These are phyloP conservation scores for Ormia ochracea DNA, from an alignment of 2,888 invertebrate genomes.

Conservation along the genomic window DNA sequence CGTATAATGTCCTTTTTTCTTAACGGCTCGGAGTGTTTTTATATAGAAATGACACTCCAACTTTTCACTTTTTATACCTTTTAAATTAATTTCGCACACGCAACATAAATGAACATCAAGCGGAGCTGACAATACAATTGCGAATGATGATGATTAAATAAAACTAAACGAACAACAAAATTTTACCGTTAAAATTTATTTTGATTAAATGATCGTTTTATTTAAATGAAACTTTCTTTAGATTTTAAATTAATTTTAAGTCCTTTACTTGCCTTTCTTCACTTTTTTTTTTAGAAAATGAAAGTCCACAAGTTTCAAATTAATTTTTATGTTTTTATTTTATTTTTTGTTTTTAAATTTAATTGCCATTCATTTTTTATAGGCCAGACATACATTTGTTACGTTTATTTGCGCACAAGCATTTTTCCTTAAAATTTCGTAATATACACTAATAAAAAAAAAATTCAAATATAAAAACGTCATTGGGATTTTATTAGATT, in stretches of 20 bases:
- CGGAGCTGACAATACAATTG: neutral
- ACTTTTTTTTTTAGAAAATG: neutral
- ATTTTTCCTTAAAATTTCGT: constrained; percentile 36
- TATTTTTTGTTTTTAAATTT: constrained; percentile 40
- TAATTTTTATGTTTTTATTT: constrained; percentile 28
- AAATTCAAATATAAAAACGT: neutral
- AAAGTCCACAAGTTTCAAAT: neutral
- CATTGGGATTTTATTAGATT: constrained; percentile 12
- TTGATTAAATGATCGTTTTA: neutral
- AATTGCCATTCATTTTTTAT: constrained; percentile 33
- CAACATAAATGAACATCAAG: constrained; percentile 40
- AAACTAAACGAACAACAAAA: constrained; percentile 21
- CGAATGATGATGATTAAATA: constrained; percentile 8
- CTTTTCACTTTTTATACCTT: constrained; percentile 42
- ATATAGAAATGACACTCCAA: neutral
- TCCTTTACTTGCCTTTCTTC: neutral
- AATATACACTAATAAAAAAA: constrained; percentile 11
- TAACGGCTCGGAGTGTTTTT: constrained; percentile 7
- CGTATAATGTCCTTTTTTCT: constrained; percentile 31
- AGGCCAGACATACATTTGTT: constrained; percentile 20
- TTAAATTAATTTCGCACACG: constrained; percentile 55
- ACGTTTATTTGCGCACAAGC: constrained; percentile 8
- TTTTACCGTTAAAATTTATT: constrained; percentile 12
- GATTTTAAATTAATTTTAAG: neutral
- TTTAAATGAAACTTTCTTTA: neutral